A percentile compares a stretch with the other conserved stretches of the same genome.
These are phyloP conservation scores for Tonatia bakeri DNA, from an alignment of 2,113 vertebrate species.

Conservation along the genomic window DNA sequence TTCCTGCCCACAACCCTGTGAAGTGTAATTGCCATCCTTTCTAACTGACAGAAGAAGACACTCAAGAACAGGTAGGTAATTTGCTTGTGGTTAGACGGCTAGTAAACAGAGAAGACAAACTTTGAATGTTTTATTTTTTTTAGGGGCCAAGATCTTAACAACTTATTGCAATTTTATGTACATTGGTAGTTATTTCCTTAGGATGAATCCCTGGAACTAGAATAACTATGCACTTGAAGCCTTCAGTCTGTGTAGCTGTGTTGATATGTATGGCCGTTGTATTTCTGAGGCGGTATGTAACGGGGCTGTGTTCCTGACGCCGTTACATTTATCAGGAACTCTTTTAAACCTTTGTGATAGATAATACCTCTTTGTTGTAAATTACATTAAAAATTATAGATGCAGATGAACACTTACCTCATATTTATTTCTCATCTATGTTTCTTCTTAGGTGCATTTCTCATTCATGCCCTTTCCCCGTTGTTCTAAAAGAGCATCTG, in stretches of 20 bases:
- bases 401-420: background rate
- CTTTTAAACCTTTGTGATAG: background rate
- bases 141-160: background rate
- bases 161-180: background rate
- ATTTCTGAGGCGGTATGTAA: background rate
- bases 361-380: background rate
- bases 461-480: background rate
- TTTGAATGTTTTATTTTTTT: constrained; percentile 24
- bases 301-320: background rate
- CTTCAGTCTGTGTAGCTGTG: background rate
- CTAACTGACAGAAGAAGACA: background rate
- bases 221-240: background rate
- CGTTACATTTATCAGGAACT: background rate
- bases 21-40: background rate
- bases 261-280: background rate
- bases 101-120: constrained; percentile 4
- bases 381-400: background rate
- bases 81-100: background rate
- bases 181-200: background rate
- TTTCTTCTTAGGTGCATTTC: background rate
- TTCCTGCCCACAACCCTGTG: background rate
- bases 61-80: background rate
- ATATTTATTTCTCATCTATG: background rate
- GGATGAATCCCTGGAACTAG: background rate
- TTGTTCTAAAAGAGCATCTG: background rate